Conservation (phyloP, 2,113 vertebrate genomes). For the Vidua chalybeata region DNA sequence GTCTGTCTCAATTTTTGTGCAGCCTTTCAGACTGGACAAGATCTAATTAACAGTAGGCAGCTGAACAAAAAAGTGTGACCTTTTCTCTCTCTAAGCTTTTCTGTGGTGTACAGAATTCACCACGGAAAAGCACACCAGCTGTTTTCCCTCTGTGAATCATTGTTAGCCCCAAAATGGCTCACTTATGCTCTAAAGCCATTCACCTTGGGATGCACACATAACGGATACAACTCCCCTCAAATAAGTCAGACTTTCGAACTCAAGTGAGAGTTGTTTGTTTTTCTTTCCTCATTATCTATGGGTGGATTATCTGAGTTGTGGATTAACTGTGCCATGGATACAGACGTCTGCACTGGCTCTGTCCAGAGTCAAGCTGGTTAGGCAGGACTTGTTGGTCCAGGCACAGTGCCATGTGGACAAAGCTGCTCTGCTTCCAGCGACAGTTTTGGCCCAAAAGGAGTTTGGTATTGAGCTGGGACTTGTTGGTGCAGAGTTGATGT, state of each 20-base stretch:
- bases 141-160: background rate
- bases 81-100: background rate
- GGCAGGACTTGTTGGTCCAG: slow-evolving; percentile 32
- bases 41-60: background rate
- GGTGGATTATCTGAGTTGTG: slow-evolving; percentile 55
- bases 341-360: background rate
- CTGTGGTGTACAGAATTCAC: background rate
- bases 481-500: background rate
- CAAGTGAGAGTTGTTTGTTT: slow-evolving; percentile 49
- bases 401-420: background rate
- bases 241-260: background rate
- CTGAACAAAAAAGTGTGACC: background rate
- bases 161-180: background rate
- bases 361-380: background rate
- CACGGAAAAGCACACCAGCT: background rate
- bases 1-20: background rate
- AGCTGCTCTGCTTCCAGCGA: background rate
- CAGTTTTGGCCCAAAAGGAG: background rate
- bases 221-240: background rate
- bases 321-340: slow-evolving; percentile 60
- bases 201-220: background rate
- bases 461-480: background rate
- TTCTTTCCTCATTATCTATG: slow-evolving; percentile 45
- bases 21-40: background rate
- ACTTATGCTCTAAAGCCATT: background rate